Base-by-base conservation (phyloP, 2,113 vertebrate genomes). In the Zingel zingel region DNA sequence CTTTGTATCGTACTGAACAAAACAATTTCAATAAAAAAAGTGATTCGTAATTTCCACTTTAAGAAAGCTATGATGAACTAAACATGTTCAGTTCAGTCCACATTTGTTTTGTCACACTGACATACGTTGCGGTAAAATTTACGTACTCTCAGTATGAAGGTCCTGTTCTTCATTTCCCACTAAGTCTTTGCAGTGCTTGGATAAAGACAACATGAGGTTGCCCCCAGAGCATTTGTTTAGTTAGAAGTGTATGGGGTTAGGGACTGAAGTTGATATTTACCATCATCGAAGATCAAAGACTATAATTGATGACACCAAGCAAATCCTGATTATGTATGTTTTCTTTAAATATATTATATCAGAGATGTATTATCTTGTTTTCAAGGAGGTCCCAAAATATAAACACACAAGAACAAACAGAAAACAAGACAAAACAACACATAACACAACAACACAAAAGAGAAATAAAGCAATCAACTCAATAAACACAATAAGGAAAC, bases 51-150 rank as follows among this genome's bases (percentile, higher is more conserved):
- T 71, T 56, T 71, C 12, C 11, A n/a, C 7, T 15, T 25, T 11
- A 7, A 64, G 11, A 39, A 39, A 39, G 6, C 21, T 39, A 5
- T 21, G 18, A 43, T 71, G 36, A 58, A 9, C 15, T 71, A 6
- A 56, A 57, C 67, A 27, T 72, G 36, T 45, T 57, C 16, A 21
- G 2, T 56, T 56, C 36, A 27, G 23, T 72, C n/a, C 16, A 27
- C 36, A 72, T 72, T 72, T 45, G 15, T 58, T 58, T 47, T 72
- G 69, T 47, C 23, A 58, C 23, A 18, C 50, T 69, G 18, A 39
- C 36, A 19, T 18, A 58, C 25, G 30, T 73, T 45, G 57, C 5
- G 15, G 11, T 48, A 12, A 48, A 12, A 48, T 61, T 27, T 8
- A 72, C 36, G 6, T 11, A 25, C n/a, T 71, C 11, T 33, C 51